A percentile compares a stretch with the other conserved stretches of the same genome.
phyloP scores from a whole-genome alignment of 1,140 invertebrate species.

The Pygmarrhopalites habei region DNA sequence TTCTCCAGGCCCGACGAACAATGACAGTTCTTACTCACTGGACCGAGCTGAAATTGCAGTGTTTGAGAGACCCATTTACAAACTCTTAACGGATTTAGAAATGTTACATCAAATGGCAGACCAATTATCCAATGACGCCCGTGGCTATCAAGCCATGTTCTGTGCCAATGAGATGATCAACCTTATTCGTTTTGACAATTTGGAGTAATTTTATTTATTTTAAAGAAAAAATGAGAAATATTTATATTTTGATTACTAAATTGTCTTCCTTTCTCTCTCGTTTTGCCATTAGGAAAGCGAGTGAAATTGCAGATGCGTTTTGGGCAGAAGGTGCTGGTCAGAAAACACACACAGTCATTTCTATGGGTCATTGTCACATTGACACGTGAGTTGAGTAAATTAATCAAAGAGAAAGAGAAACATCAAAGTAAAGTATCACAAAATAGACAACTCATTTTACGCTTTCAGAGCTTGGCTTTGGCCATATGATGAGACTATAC shows the following conservation, averaged over 20 bases:
- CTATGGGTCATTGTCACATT: conserved; percentile 51
- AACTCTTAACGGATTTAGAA: conserved; percentile 47
- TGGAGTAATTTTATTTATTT: too few species aligned
- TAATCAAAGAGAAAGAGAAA: too few species aligned
- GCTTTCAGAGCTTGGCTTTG: conserved; percentile 55
- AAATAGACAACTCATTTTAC: too few species aligned
- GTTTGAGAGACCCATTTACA: conserved; percentile 45
- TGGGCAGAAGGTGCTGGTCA: conserved; percentile 48
- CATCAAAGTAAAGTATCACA: too few species aligned
- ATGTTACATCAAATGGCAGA: conserved; percentile 43
- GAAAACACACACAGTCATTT: conserved; percentile 46
- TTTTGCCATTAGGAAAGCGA: conserved; percentile 43
- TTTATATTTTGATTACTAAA: too few species aligned
- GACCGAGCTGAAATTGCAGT: conserved; percentile 45
- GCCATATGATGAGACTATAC: conserved; percentile 52
- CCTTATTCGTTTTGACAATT: conserved; percentile 37
- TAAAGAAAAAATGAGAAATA: too few species aligned
- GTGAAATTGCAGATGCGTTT: conserved; percentile 44
- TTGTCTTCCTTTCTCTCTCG: too few species aligned
- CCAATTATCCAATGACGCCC: conserved; percentile 42
- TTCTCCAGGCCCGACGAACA: conserved; percentile 20
- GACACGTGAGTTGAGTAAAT: too few species aligned
- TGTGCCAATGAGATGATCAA: conserved; percentile 51
- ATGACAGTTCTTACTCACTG: conserved; percentile 3
- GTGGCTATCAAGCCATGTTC: conserved; percentile 49